phyloP scores from a whole-genome alignment of 2,797 vertebrate species.

The Lutra lutra region DNA sequence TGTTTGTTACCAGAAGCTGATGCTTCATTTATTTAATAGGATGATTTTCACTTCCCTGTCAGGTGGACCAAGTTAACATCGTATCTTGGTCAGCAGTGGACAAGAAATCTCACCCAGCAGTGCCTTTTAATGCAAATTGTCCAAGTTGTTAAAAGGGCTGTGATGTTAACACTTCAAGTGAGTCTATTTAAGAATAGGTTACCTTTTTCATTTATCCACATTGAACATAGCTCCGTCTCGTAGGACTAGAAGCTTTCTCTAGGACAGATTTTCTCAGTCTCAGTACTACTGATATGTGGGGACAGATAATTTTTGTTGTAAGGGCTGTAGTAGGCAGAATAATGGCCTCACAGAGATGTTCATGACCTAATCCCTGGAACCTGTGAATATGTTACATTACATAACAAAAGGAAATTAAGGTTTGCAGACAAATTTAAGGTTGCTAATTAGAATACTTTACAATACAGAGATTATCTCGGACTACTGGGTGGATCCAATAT shows the following conservation, averaged over 20 bases:
- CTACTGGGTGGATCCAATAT: not conserved
- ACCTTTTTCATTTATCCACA: conserved; percentile 41
- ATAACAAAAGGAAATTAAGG: not conserved
- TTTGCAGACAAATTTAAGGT: not conserved
- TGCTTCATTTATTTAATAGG: conserved; percentile 86
- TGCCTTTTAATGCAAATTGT: conserved; percentile 73
- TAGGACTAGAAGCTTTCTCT: not conserved
- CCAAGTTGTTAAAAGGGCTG: conserved; percentile 67
- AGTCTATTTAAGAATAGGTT: not conserved
- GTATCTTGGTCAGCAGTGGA: conserved; percentile 57
- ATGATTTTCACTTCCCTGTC: conserved; percentile 68
- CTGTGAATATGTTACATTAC: not conserved
- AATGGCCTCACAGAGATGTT: not conserved
- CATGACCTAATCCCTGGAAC: not conserved
- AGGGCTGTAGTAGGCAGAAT: not conserved
- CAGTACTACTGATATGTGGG: not conserved
- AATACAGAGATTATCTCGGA: not conserved
- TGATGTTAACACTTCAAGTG: conserved; percentile 43
- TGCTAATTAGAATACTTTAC: not conserved
- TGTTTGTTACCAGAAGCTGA: conserved; percentile 83
- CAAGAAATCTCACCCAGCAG: conserved; percentile 48
- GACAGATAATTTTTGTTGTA: not conserved
- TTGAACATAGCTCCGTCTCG: not conserved
- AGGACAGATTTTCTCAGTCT: not conserved
- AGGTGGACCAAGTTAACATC: conserved; percentile 34